Percentiles rank a stretch among this genome's conserved stretches.
Evolutionary conservation across 2,113 vertebrate species (phyloP).

Genomic region (Macaca fascicularis): T2T-MFA8v1.1 NC_088380.1:107159501-107160000

Average conservation of each 20-base stretch:
- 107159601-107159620: slow-evolving; percentile 28
- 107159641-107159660: slow-evolving; percentile 48
- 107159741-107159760: neutral
- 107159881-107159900: no score
- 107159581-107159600: slow-evolving; percentile 14
- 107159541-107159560: neutral
- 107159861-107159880: neutral
- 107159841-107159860: neutral
- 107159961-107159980: no score
- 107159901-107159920: no score
- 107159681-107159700: slow-evolving; percentile 37
- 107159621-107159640: slow-evolving; percentile 59
- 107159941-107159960: no score
- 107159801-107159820: neutral
- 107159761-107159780: neutral
- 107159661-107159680: slow-evolving; percentile 51
- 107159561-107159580: neutral
- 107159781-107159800: neutral
- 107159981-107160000: no score
- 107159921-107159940: no score
- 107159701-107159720: neutral
- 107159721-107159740: neutral
- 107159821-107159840: neutral
- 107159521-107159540: neutral
- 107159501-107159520: neutral